phyloP scores from a whole-genome alignment of 2,113 vertebrate species.

The Sorex fumeus region DNA sequence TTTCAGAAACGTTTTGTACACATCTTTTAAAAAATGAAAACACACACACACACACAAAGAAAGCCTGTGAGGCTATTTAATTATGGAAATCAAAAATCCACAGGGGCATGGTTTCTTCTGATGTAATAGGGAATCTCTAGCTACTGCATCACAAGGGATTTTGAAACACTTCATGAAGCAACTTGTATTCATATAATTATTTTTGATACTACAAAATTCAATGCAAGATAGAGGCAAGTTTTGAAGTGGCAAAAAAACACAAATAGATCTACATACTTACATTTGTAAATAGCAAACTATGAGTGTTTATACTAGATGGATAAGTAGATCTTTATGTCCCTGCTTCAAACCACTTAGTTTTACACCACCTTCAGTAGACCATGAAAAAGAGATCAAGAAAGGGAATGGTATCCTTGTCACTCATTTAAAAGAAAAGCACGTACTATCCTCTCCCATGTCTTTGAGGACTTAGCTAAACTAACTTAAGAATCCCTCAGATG shows the following conservation, averaged over 20 bases:
- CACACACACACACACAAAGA: too few relatives aligned
- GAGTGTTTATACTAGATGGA: neutral
- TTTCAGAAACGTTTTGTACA: neutral
- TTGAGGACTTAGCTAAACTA: neutral
- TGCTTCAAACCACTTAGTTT: neutral
- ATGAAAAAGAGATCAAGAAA: slow-evolving; percentile 10
- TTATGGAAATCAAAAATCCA: too few relatives aligned
- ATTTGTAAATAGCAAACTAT: too few relatives aligned
- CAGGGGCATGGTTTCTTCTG: too few relatives aligned
- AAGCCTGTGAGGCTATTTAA: too few relatives aligned
- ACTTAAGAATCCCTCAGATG: neutral
- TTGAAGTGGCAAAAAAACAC: neutral
- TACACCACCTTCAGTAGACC: too few relatives aligned
- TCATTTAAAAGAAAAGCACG: neutral
- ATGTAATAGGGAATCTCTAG: neutral
- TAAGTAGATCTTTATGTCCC: neutral
- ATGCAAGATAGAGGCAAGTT: neutral
- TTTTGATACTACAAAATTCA: neutral
- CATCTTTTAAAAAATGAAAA: too few relatives aligned
- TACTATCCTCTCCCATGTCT: fast-evolving
- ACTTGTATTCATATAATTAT: neutral
- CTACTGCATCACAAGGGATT: neutral
- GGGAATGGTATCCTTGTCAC: fast-evolving
- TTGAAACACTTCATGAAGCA: neutral
- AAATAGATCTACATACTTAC: too few relatives aligned